Evolutionary conservation across 2,797 vertebrate species (phyloP).

Genomic region (Prionace glauca): DNA sequence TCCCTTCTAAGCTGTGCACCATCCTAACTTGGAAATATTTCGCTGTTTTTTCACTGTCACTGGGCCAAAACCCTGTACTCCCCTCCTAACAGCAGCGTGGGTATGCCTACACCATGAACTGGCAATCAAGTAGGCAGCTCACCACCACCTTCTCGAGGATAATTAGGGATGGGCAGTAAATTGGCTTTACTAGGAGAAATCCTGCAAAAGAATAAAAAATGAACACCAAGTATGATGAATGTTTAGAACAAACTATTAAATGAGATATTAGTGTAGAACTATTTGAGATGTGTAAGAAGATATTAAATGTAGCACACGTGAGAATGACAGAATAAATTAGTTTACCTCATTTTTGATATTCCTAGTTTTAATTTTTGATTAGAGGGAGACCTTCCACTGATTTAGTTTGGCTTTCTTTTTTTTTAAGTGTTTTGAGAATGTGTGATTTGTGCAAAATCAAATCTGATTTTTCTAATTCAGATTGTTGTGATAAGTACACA

Average conservation of each 20-base stretch:
- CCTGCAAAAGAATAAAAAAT: no score
- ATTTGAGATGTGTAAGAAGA: not conserved
- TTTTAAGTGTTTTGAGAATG: not conserved
- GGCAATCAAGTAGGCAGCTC: no score
- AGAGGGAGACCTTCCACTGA: no score
- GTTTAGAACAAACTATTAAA: not conserved
- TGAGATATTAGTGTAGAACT: not conserved
- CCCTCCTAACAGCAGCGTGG: no score
- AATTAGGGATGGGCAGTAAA: no score
- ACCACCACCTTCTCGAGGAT: no score
- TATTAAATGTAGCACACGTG: not conserved
- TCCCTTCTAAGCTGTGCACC: no score
- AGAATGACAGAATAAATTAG: not conserved
- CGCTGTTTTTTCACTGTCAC: no score
- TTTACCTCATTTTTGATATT: conserved; percentile 40
- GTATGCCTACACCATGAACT: no score
- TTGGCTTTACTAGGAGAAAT: no score
- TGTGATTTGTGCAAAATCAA: not conserved
- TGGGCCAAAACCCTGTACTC: no score
- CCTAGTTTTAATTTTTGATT: conserved; percentile 32
- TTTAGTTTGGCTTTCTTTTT: not conserved
- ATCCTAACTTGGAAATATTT: no score
- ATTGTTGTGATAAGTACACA: not conserved
- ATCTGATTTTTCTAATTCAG: not conserved
- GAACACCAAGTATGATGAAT: not conserved